Conservation (phyloP, 2,888 invertebrate species). For the Cheiracanthium punctorium region DNA sequence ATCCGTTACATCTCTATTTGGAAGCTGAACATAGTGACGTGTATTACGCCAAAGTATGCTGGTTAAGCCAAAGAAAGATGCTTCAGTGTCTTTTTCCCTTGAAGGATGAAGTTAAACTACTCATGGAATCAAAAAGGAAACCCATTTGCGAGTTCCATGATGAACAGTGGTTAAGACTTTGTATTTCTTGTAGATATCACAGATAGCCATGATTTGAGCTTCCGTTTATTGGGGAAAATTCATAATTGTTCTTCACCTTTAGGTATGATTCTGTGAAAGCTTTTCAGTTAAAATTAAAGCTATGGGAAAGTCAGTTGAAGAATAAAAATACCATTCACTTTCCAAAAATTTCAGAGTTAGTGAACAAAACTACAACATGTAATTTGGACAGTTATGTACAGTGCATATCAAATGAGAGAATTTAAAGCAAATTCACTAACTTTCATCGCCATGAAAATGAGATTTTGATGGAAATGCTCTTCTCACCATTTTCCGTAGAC, state of each 20-base stretch:
- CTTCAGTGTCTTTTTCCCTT: not conserved
- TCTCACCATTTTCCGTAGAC: no score
- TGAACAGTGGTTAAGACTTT: not conserved
- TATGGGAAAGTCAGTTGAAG: no score
- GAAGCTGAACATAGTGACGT: not conserved
- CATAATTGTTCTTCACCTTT: no score
- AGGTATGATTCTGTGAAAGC: no score
- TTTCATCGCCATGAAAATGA: not conserved
- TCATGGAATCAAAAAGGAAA: not conserved
- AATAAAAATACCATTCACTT: no score
- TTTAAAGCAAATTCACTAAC: not conserved
- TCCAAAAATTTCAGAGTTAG: no score
- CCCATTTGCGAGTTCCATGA: not conserved
- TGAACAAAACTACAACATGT: not conserved
- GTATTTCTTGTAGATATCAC: conserved; percentile 2
- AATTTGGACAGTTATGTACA: not conserved
- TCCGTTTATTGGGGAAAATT: not conserved
- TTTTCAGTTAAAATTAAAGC: no score
- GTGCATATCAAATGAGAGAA: not conserved
- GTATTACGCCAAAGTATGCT: not conserved
- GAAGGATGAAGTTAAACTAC: not conserved
- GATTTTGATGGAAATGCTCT: not conserved
- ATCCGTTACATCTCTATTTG: no score
- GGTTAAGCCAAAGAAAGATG: no score
- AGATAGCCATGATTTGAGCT: not conserved